Conservation (phyloP, 1,140 invertebrate species). For the Drosophila nebulosa region DNA sequence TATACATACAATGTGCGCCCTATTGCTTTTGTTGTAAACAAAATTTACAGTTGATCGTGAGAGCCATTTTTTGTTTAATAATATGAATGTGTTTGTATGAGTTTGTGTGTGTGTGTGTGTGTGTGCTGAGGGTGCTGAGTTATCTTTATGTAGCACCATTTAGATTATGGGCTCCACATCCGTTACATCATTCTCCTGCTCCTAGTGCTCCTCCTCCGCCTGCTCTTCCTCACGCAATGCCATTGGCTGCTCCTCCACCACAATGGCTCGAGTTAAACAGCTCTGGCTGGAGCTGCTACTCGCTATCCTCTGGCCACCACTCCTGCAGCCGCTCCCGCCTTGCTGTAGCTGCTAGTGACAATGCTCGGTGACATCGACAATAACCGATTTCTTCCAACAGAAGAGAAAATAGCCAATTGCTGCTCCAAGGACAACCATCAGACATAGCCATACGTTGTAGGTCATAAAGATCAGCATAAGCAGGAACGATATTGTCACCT, state of each 20-base stretch:
- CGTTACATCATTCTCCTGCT: not conserved
- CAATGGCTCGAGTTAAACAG: constrained; percentile 35
- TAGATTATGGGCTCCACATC: constrained; percentile 13
- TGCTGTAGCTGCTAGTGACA: constrained; percentile 87
- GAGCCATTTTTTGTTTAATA: constrained; percentile 14
- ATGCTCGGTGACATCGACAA: constrained; percentile 96
- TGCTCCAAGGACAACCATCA: constrained; percentile 94
- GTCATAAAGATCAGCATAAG: constrained; percentile 99
- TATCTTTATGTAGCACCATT: constrained; percentile 10
- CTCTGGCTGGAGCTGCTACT: constrained; percentile 27
- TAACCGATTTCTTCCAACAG: constrained; percentile 94
- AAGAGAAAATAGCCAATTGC: constrained; percentile 96
- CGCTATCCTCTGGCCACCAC: constrained; percentile 4
- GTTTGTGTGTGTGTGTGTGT: constrained; percentile 11
- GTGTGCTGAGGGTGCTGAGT: constrained; percentile 4
- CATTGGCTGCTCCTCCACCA: not conserved
- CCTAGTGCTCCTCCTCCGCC: not conserved
- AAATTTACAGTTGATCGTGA: constrained; percentile 5
- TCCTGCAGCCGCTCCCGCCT: constrained; percentile 22
- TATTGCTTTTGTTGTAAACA: not conserved
- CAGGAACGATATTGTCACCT: constrained; percentile 94
- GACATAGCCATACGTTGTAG: constrained; percentile 96
- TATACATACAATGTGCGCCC: not conserved
- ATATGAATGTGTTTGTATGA: constrained; percentile 13
- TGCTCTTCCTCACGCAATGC: not conserved